Conservation (phyloP, 2,113 vertebrate species). For the Takifugu bimaculatus region DNA sequence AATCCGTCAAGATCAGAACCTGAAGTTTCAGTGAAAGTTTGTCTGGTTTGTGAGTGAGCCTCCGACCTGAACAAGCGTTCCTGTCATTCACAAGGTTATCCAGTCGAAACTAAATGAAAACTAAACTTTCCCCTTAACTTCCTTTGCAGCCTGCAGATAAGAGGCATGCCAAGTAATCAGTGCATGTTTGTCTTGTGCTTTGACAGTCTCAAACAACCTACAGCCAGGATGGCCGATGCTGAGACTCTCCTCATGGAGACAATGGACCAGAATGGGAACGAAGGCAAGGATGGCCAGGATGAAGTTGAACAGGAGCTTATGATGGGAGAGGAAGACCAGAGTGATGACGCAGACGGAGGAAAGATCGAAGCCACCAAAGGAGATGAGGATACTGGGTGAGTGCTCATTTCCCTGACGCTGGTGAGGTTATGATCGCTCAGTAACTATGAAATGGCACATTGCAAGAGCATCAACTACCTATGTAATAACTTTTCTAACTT, state of each 20-base stretch:
- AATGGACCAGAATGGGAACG: constrained; percentile 67
- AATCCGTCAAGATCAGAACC: too few species aligned
- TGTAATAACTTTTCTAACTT: background rate
- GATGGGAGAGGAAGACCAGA: constrained; percentile 1
- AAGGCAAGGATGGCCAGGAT: constrained; percentile 59
- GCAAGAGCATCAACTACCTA: background rate
- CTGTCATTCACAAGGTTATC: too few species aligned
- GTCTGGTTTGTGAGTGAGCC: too few species aligned
- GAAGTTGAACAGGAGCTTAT: constrained; percentile 39
- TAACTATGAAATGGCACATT: background rate
- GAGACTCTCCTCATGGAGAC: constrained; percentile 70
- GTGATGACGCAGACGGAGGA: constrained; percentile 62
- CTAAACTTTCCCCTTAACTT: too few species aligned
- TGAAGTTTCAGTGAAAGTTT: too few species aligned
- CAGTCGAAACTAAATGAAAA: too few species aligned
- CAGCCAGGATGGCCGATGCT: constrained; percentile 61
- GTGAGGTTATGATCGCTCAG: background rate
- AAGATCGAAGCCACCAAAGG: constrained; percentile 92
- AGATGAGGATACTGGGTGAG: constrained; percentile 89
- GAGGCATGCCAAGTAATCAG: too few species aligned
- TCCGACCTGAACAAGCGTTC: too few species aligned
- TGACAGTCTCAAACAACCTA: constrained; percentile 41
- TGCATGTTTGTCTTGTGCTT: accelerated
- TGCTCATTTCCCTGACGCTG: background rate
- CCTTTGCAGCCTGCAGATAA: too few species aligned